Evolutionary conservation across 2,113 vertebrate species (phyloP).

Genomic region (Seriola quinqueradiata): DNA sequence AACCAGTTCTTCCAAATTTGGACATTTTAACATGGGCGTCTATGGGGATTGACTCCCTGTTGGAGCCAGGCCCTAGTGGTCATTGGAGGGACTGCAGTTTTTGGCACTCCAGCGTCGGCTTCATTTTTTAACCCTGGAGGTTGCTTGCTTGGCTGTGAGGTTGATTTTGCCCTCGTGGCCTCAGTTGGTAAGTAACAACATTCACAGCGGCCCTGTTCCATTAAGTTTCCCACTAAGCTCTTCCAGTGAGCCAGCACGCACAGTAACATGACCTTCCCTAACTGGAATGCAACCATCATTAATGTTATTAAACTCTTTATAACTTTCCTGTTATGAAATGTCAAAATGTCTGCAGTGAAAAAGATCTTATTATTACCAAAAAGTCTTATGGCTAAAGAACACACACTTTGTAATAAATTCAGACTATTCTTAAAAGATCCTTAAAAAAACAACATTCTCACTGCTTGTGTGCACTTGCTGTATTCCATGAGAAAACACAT

Average conservation of each 20-base stretch:
- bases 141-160: no score
- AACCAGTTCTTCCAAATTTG: no score
- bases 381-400: neutral
- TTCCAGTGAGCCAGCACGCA: neutral
- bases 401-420: neutral
- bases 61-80: no score
- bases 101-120: no score
- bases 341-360: neutral
- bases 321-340: neutral
- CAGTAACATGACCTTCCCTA: neutral
- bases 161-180: no score
- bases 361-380: neutral
- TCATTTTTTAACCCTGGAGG: no score
- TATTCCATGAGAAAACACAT: slow-evolving; percentile 28
- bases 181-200: no score
- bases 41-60: no score
- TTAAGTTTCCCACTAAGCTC: neutral
- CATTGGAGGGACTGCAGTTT: no score
- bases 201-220: neutral
- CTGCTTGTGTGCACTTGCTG: neutral
- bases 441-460: neutral
- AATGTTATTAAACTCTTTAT: neutral
- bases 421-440: neutral
- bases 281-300: neutral
- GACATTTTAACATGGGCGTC: no score